Evolutionary conservation across 2,113 vertebrate genomes (phyloP).

Genomic region (Uria lomvia): DNA sequence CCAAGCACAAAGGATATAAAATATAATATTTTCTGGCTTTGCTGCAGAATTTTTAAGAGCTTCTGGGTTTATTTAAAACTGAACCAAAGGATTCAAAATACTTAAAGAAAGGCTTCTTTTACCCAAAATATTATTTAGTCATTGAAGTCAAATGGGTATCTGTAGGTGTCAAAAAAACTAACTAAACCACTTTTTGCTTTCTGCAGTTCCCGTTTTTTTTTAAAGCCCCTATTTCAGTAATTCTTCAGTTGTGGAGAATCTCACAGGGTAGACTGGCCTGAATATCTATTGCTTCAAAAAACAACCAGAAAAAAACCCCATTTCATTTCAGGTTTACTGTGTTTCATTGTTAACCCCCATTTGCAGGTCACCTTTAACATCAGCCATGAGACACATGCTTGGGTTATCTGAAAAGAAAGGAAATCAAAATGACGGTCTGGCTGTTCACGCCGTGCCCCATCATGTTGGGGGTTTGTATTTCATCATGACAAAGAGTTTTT

Average conservation of each 20-base stretch:
- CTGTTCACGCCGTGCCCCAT: neutral
- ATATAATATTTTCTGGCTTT: neutral
- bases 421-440: slow-evolving; percentile 14
- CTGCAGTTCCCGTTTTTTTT: neutral
- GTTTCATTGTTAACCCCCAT: slow-evolving; percentile 31
- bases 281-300: neutral
- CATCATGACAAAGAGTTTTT: slow-evolving; percentile 42
- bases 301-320: neutral
- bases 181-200: neutral
- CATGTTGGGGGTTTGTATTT: slow-evolving; percentile 33
- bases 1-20: neutral
- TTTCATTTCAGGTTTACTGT: slow-evolving; percentile 31
- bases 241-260: neutral
- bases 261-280: neutral
- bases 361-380: slow-evolving; percentile 50
- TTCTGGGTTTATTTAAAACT: slow-evolving; percentile 1
- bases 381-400: neutral
- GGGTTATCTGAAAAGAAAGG: slow-evolving; percentile 32
- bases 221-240: neutral
- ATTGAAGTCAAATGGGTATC: neutral
- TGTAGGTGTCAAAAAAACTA: neutral
- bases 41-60: neutral
- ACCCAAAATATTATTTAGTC: neutral
- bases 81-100: neutral
- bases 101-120: neutral